Conservation (phyloP, 2,113 vertebrate genomes). For the Xiphias gladius region DNA sequence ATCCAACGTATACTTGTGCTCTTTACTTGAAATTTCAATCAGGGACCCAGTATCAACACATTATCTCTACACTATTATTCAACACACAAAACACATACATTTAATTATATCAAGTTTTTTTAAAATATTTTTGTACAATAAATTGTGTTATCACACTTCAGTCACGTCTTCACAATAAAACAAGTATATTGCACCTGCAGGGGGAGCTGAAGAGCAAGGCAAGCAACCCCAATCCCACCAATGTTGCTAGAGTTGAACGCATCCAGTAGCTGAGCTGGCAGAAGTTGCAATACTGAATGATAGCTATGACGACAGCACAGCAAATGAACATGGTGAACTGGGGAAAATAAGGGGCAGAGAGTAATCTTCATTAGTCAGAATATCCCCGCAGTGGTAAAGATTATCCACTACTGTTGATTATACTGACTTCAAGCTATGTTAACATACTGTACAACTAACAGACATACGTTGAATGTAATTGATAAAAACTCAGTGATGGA, state of each 20-base stretch:
- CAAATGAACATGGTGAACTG: conserved; percentile 93
- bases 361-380: background rate
- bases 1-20: background rate
- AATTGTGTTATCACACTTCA: background rate
- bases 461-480: background rate
- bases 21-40: background rate
- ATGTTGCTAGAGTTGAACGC: conserved; percentile 92
- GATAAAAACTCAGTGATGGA: background rate
- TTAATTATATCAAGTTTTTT: background rate
- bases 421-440: background rate
- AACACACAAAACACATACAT: no score
- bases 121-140: background rate
- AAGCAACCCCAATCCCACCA: conserved; percentile 89
- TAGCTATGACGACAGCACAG: conserved; percentile 91
- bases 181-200: conserved; percentile 66
- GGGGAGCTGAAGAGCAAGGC: conserved; percentile 89
- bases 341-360: conserved; percentile 21
- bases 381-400: background rate
- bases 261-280: conserved; percentile 99
- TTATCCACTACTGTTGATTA: background rate
- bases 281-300: conserved; percentile 98
- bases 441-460: background rate
- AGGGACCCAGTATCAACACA: background rate
- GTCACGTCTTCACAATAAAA: background rate
- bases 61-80: background rate